Evolutionary conservation across 2,113 vertebrate species (phyloP).

Genomic region (Upupa epops): DNA sequence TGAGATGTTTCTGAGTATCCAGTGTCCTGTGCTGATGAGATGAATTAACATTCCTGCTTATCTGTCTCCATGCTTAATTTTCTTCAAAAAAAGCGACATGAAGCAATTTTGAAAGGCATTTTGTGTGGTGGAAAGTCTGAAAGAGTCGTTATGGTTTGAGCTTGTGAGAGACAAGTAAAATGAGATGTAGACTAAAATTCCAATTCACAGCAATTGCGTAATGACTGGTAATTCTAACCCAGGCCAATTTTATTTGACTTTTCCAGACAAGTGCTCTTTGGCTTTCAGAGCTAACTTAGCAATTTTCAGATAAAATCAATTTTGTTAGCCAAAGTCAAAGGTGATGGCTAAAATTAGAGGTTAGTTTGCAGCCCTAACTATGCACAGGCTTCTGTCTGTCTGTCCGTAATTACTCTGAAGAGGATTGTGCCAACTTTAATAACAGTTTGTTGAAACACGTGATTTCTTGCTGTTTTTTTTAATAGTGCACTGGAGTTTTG

Average conservation of each 20-base stretch:
- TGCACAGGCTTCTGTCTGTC: background rate
- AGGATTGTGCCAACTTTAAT: slow-evolving; percentile 14
- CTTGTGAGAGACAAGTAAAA: background rate
- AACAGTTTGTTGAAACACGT: background rate
- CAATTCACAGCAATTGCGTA: background rate
- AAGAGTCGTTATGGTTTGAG: background rate
- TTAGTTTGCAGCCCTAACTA: background rate
- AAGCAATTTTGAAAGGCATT: background rate
- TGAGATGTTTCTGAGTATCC: background rate
- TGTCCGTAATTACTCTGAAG: background rate
- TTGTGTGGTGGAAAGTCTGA: background rate
- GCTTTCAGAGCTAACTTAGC: slow-evolving; percentile 4
- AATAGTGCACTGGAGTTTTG: background rate
- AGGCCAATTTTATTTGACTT: slow-evolving; percentile 39
- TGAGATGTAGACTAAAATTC: slow-evolving; percentile 1
- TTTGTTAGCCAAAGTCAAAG: slow-evolving; percentile 4
- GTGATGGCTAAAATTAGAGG: slow-evolving; percentile 9
- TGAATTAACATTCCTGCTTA: background rate
- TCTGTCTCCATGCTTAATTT: background rate
- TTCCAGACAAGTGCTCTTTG: background rate
- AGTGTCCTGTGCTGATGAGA: background rate
- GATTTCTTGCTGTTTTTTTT: background rate
- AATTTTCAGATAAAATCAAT: slow-evolving; percentile 40
- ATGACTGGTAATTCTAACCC: background rate
- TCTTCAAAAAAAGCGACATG: background rate